Conservation (phyloP, 2,888 invertebrate genomes). For the Allolobophora icterica region DNA sequence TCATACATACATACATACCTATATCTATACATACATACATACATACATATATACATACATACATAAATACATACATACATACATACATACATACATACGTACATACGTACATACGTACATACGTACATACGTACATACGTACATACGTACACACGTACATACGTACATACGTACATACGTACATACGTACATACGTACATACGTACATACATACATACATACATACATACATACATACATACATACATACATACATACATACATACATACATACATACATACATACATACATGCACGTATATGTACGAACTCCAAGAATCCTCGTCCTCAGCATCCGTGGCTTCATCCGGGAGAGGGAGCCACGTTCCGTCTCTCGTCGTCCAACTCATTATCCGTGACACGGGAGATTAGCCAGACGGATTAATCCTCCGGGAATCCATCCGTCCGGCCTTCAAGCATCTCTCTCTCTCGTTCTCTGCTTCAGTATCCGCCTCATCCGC, state of each 20-base stretch:
- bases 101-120: no score
- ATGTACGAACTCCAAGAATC: neutral
- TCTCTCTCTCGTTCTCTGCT: neutral
- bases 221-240: constrained; percentile 11
- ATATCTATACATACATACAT: no score
- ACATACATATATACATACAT: no score
- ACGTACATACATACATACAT: constrained; percentile 8
- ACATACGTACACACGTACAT: no score
- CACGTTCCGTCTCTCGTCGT: neutral
- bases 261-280: constrained; percentile 2
- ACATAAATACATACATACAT: no score
- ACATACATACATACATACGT: no score
- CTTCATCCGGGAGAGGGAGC: neutral
- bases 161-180: no score
- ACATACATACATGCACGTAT: neutral
- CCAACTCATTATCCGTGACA: neutral
- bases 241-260: constrained; percentile 17
- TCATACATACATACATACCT: no score
- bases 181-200: constrained; percentile 17
- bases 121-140: no score
- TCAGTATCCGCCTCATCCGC: no score
- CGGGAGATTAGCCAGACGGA: neutral
- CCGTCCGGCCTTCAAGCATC: neutral
- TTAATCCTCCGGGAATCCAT: neutral
- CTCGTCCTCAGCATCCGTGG: neutral